A percentile compares a stretch with the other conserved stretches of the same genome.
Evolutionary conservation across 2,113 vertebrate genomes (phyloP).

Genomic region (Engraulis encrasicolus): DNA sequence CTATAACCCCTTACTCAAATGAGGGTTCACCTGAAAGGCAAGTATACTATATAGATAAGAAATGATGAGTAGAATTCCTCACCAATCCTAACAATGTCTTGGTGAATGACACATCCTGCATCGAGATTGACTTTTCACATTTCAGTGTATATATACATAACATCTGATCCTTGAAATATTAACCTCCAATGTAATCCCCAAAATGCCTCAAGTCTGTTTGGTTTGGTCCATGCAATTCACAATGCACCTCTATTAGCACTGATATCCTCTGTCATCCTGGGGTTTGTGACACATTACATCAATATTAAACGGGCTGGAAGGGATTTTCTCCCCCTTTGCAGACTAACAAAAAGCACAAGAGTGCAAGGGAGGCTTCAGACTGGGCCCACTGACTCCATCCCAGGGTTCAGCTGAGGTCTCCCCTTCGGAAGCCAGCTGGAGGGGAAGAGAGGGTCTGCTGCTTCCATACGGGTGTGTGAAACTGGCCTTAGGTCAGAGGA

Average conservation of each 20-base stretch:
- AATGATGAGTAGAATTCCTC: neutral
- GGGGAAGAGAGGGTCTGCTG: neutral
- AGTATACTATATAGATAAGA: neutral
- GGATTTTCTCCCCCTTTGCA: neutral
- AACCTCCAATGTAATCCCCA: neutral
- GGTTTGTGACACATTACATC: neutral
- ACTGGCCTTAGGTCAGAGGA: neutral
- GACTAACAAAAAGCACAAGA: neutral
- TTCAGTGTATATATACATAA: neutral
- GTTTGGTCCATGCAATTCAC: neutral
- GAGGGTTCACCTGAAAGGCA: neutral
- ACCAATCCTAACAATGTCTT: neutral
- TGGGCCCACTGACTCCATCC: neutral
- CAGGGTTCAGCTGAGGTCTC: conserved; percentile 3
- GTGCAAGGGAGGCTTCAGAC: too few species aligned
- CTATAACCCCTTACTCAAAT: neutral
- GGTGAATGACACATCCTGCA: too few species aligned
- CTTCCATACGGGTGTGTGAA: neutral
- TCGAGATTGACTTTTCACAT: neutral
- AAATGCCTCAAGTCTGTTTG: neutral
- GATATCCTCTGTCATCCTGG: neutral
- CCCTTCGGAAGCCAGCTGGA: neutral
- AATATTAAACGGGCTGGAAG: neutral
- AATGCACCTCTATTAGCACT: neutral
- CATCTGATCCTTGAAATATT: neutral